Base-by-base conservation (phyloP, 2,797 vertebrate species). In the Petrocephalus sullivani region DNA sequence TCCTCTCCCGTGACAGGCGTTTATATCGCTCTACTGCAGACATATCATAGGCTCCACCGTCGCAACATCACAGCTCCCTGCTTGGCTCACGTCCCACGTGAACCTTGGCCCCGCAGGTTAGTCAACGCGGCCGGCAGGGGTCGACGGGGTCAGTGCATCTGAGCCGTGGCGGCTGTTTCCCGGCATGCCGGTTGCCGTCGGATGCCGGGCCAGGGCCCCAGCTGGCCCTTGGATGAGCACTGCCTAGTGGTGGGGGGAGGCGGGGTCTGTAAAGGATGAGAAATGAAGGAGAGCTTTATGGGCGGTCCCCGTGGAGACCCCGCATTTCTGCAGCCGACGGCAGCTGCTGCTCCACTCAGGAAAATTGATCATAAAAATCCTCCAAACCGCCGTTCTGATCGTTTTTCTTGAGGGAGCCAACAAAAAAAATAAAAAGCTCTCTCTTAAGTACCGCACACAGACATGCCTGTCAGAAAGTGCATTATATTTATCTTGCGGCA, bases 341-440 rank as follows among this genome's bases (percentile, higher is more conserved):
- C 85, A 87, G 85, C 85, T 51, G 57, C n/a, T 87, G n/a, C 64
- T 67, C 60, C 41, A 64, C 85, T 87, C 41, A 87, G 60, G 85
- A 51, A 87, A 67, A 87, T 67, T 64, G 58, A 87, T 64, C 54
- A 67, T 64, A 67, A 64, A 87, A 87, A 19, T 87, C 1, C 85
- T 86, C 85, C 85, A 64, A n/a, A 23, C 19, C 4, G 41, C 57
- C 12, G 37, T 67, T 23, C 41, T 87, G 53, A 87, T 87, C 85
- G 21, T 87, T 61, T 87, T 23, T 87, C 58, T 87, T n/a, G 12
- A 19, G 33, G 46, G 56, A 46, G 37, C 56, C 85, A 49, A 46
- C 19, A 53, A 37, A 71, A 67, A 41, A 41, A 41, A 41, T 2
- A 41, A 41, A 46, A 46, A 46, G 4, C 56, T 86, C 21, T 61